These are phyloP conservation scores for Huso huso DNA, from an alignment of 2,797 vertebrate species.

Conservation along the genomic window DNA sequence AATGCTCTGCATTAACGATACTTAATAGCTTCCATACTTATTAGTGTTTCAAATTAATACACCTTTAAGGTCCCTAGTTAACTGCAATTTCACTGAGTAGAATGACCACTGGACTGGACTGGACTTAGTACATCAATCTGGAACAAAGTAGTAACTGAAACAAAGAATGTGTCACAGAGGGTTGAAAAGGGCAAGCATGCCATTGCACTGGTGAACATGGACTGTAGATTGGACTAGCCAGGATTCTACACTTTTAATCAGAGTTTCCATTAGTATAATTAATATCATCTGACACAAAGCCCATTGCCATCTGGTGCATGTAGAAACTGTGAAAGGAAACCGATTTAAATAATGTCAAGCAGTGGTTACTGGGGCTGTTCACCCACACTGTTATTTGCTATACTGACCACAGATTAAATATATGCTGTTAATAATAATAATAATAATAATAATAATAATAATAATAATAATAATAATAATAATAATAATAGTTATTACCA, in stretches of 20 bases:
- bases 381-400: not conserved
- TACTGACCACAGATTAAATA: not conserved
- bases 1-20: too few relatives aligned
- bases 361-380: not conserved
- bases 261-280: constrained; percentile 3
- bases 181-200: not conserved
- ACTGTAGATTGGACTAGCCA: not conserved
- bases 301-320: not conserved
- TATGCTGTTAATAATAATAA: not conserved
- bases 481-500: not conserved
- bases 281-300: constrained; percentile 2
- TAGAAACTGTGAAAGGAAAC: not conserved
- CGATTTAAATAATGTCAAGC: not conserved
- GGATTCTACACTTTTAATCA: not conserved
- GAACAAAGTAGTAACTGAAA: too few relatives aligned
- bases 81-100: too few relatives aligned
- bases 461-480: too few relatives aligned
- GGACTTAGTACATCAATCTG: too few relatives aligned
- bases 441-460: too few relatives aligned
- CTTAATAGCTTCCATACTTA: too few relatives aligned
- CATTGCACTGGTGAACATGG: not conserved
- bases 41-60: too few relatives aligned
- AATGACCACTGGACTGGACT: too few relatives aligned
- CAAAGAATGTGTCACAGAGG: too few relatives aligned
- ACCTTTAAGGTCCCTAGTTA: too few relatives aligned